These are phyloP conservation scores for Gila robusta DNA, from an alignment of 2,797 vertebrate species.

Conservation along the genomic window DNA sequence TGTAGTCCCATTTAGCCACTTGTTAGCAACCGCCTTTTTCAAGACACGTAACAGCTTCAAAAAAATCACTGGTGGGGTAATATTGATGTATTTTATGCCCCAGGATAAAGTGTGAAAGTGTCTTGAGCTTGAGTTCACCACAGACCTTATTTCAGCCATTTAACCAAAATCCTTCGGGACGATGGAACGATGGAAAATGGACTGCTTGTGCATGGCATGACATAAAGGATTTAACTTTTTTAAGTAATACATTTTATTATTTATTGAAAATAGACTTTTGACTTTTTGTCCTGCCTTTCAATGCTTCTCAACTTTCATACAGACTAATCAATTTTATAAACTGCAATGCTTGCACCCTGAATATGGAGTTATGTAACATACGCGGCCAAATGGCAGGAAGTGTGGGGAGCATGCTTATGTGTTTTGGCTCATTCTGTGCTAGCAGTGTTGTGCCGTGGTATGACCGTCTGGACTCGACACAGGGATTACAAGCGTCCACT, in stretches of 20 bases:
- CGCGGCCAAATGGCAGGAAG: constrained; percentile 31
- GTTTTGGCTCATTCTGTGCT: constrained; percentile 48
- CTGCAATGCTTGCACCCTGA: neutral
- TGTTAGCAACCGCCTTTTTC: too few relatives aligned
- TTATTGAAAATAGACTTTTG: neutral
- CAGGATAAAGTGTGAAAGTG: too few relatives aligned
- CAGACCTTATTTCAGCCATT: too few relatives aligned
- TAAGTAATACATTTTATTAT: neutral
- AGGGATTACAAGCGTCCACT: constrained; percentile 57
- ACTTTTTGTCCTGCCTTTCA: neutral
- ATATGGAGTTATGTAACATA: constrained; percentile 35
- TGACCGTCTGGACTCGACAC: constrained; percentile 61
- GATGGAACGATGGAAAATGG: too few relatives aligned
- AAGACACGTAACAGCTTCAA: too few relatives aligned
- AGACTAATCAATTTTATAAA: constrained; percentile 2
- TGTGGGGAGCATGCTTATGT: constrained; percentile 29
- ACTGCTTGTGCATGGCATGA: neutral
- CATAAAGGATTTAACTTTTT: neutral
- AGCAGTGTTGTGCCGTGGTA: constrained; percentile 35
- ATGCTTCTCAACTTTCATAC: neutral
- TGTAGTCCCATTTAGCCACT: too few relatives aligned
- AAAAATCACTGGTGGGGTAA: too few relatives aligned
- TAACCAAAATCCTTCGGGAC: too few relatives aligned
- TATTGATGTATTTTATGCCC: too few relatives aligned
- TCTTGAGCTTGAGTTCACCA: too few relatives aligned